Evolutionary conservation across 2,797 vertebrate species (phyloP), one percentile per base, ranked within the genome.

Genomic region (Lindbergichthys nudifrons): DNA sequence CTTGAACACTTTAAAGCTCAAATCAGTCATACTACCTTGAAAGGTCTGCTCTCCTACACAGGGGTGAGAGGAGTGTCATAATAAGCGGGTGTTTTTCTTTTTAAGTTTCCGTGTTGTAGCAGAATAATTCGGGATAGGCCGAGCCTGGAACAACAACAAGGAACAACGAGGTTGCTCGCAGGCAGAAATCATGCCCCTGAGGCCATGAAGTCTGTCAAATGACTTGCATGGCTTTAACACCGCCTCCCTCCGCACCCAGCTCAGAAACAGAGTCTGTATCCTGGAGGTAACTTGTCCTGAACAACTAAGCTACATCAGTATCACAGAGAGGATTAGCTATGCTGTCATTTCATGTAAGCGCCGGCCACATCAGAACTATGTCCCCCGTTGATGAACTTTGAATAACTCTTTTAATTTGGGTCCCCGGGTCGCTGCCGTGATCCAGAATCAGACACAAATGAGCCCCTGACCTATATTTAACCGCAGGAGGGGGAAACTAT

Each of bases 321-420:
- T 67, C 7, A 72, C 21, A 67, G 30, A 77, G 81, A 78, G 89
- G 89, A 89, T 92, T 90, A 88, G 52, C 77, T 21, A 23, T 51
- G 83, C 85, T 84, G 87, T 88, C 86, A 90, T 86, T 88, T 85
- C 73, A 47, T 77, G 80, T 87, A 88, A 91, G 84, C 77, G 12
- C 58, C 58, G 10, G 72, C 69, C 81, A 82, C 77, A 84, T 86
- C 80, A 88, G 77, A 87, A 65, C 74, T 46, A 42, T 36, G 50
- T 75, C 80, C 77, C 80, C 83, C 5, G 79, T 54, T 80, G 81
- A 82, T 84, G 71, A 91, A 90, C 88, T 89, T 79, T 70, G 69
- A 84, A 65, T 65, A 82, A 88, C 66, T 84, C 79, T 54, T 73
- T 70, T 89, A 81, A 89, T 83, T 86, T 84, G 81, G 71, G 39